phyloP scores from a whole-genome alignment of 2,797 vertebrate genomes.

The Characodon lateralis region DNA sequence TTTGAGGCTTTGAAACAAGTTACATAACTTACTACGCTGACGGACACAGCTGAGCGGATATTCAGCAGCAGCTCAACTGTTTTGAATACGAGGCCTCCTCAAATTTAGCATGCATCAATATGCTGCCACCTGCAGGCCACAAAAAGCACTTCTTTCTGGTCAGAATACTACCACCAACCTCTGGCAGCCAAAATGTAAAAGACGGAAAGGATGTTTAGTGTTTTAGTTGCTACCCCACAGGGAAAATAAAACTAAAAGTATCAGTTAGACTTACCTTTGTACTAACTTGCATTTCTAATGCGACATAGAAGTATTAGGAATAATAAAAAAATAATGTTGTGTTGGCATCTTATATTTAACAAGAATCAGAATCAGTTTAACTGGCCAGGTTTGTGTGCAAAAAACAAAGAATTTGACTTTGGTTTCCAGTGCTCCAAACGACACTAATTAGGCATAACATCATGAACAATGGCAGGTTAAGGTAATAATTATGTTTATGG shows the following conservation, averaged over 20 bases:
- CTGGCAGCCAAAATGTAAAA: background rate
- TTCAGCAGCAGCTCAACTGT: constrained; percentile 40
- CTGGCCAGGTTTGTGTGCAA: too few species aligned
- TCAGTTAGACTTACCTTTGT: background rate
- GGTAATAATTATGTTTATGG: background rate
- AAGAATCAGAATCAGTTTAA: too few species aligned
- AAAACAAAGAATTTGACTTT: too few species aligned
- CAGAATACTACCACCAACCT: background rate
- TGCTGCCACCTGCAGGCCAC: constrained; percentile 74
- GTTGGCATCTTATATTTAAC: too few species aligned
- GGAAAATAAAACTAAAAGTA: background rate
- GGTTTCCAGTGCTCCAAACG: too few species aligned
- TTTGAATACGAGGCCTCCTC: constrained; percentile 65
- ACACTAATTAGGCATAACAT: background rate
- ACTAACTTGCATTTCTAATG: background rate
- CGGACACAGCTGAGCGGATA: constrained; percentile 18
- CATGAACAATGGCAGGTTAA: background rate
- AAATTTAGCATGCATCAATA: constrained; percentile 38
- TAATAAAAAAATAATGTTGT: too few species aligned
- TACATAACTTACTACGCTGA: constrained; percentile 20
- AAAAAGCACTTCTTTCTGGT: background rate
- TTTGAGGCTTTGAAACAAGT: background rate
- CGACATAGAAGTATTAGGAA: background rate
- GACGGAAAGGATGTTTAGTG: background rate
- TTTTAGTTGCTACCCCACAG: too few species aligned